phyloP scores from a whole-genome alignment of 2,888 invertebrate species.

The Dyspetes luteomarginatus region DNA sequence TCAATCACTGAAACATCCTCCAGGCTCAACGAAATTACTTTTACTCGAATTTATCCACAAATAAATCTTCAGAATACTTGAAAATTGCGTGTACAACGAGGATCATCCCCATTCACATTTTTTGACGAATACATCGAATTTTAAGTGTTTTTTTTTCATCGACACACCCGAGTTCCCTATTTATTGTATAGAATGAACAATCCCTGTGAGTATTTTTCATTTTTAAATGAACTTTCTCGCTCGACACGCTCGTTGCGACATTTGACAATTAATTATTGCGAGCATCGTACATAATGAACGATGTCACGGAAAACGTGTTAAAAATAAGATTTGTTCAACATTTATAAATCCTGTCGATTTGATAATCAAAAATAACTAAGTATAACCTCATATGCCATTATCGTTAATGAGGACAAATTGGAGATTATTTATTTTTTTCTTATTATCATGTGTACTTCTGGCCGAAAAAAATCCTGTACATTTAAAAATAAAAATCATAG shows the following conservation, averaged over 20 bases:
- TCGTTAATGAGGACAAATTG: not conserved
- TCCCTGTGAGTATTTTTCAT: slow-evolving; percentile 58
- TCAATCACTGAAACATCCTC: slow-evolving; percentile 44
- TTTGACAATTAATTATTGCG: not conserved
- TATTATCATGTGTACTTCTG: too few relatives aligned
- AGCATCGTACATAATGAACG: not conserved
- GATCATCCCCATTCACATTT: slow-evolving; percentile 5
- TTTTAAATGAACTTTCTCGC: slow-evolving; percentile 18
- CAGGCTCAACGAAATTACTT: slow-evolving; percentile 38
- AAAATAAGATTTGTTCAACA: not conserved
- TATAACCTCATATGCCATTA: not conserved
- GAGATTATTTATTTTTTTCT: not conserved
- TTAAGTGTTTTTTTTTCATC: slow-evolving; percentile 37
- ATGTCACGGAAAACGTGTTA: not conserved
- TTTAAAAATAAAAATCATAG: too few relatives aligned
- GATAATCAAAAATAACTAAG: not conserved
- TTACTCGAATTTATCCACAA: slow-evolving; percentile 20
- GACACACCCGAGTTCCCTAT: slow-evolving; percentile 55
- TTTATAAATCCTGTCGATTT: not conserved
- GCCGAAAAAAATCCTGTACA: too few relatives aligned
- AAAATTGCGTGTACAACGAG: slow-evolving; percentile 15
- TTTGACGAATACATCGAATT: slow-evolving; percentile 1
- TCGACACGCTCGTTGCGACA: not conserved
- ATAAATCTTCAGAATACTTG: slow-evolving; percentile 3
- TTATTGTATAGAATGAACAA: slow-evolving; percentile 54